Conservation (phyloP, 2,113 vertebrate genomes). For the Paralichthys olivaceus region DNA sequence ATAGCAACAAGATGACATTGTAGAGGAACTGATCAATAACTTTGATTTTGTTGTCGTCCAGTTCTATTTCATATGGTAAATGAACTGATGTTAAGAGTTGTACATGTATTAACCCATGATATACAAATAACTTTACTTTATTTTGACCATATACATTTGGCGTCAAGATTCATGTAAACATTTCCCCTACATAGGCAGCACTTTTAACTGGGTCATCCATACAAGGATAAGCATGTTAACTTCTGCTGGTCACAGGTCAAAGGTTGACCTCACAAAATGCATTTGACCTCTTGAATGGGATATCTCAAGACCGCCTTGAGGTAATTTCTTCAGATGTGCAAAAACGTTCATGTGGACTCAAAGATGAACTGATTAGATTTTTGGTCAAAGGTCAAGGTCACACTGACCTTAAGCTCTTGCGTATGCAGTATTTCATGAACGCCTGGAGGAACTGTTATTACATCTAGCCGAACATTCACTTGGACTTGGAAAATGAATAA, state of each 20-base stretch:
- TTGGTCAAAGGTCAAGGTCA: not conserved
- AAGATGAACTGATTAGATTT: not conserved
- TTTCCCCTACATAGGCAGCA: not conserved
- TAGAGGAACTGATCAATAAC: too few relatives aligned
- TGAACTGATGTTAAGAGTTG: too few relatives aligned
- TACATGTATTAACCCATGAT: not conserved
- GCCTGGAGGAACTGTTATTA: not conserved
- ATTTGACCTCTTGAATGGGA: not conserved
- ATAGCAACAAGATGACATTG: too few relatives aligned
- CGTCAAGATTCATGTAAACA: not conserved
- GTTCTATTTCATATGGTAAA: too few relatives aligned
- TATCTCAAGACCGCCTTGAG: not conserved
- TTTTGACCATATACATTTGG: not conserved
- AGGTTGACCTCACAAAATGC: not conserved
- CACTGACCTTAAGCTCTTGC: not conserved
- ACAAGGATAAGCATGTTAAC: not conserved
- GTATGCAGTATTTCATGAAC: not conserved
- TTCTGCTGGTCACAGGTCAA: not conserved
- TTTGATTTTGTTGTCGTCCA: too few relatives aligned
- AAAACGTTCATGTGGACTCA: not conserved
- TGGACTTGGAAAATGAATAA: not conserved
- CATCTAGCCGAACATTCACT: not conserved
- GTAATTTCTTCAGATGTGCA: not conserved
- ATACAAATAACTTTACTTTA: not conserved
- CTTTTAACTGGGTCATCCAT: not conserved